Evolutionary conservation across 2,113 vertebrate species (phyloP).

Genomic region (Oryzias woworae): DNA sequence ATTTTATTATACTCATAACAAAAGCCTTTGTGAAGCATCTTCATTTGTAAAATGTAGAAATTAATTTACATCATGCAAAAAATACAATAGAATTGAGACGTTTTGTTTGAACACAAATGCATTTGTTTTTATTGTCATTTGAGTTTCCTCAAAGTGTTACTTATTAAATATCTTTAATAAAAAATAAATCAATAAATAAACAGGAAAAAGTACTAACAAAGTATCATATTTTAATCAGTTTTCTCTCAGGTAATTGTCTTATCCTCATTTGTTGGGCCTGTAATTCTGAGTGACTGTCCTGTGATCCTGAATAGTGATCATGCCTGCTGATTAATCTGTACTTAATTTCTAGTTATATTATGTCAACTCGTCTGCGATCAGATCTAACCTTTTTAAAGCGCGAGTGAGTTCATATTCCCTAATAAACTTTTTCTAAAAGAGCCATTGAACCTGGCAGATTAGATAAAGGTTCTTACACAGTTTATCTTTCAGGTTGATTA

Average conservation of each 20-base stretch:
- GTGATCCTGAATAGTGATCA: slow-evolving; percentile 4
- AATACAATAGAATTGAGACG: too few relatives aligned
- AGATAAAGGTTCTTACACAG: slow-evolving; percentile 30
- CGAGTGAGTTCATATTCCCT: slow-evolving; percentile 35
- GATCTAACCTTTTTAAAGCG: slow-evolving; percentile 15
- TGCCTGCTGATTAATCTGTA: background rate
- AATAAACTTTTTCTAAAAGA: slow-evolving; percentile 32
- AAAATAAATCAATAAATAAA: too few relatives aligned
- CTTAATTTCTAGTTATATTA: slow-evolving; percentile 10
- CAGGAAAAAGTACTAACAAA: too few relatives aligned
- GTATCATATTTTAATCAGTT: too few relatives aligned
- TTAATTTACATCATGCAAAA: too few relatives aligned
- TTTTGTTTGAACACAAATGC: too few relatives aligned
- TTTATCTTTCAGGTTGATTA: slow-evolving; percentile 35
- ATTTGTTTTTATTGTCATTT: too few relatives aligned
- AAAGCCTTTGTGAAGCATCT: too few relatives aligned
- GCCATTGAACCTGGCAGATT: slow-evolving; percentile 37
- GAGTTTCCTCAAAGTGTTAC: too few relatives aligned
- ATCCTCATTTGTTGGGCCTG: background rate
- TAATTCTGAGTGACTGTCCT: background rate
- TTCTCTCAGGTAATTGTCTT: background rate
- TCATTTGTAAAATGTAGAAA: too few relatives aligned
- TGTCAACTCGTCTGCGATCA: background rate
- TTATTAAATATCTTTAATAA: too few relatives aligned
- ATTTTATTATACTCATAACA: too few relatives aligned